Conservation (phyloP, 2,113 vertebrate genomes). For the Sander lucioperca region DNA sequence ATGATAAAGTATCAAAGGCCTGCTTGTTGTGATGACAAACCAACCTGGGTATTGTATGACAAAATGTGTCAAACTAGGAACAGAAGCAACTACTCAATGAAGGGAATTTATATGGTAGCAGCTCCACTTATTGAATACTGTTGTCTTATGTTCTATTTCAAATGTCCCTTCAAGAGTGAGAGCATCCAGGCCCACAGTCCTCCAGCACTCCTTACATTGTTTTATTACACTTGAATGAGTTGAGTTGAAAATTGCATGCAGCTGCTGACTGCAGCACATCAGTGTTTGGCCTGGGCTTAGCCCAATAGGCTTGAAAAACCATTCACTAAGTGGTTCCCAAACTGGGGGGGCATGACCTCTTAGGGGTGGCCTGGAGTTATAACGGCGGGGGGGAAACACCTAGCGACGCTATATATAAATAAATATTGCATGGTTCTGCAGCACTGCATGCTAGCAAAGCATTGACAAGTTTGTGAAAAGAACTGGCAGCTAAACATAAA, state of each 20-base stretch:
- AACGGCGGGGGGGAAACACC: too few species aligned
- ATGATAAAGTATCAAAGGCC: conserved; percentile 28
- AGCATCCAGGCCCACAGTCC: conserved; percentile 88
- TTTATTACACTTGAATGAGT: conserved; percentile 94
- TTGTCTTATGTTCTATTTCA: conserved; percentile 80
- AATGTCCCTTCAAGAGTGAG: conserved; percentile 86
- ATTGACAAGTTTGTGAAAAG: too few species aligned
- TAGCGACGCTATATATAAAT: too few species aligned
- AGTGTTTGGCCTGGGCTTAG: conserved; percentile 85
- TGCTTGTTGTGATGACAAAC: conserved; percentile 25
- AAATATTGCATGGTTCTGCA: too few species aligned
- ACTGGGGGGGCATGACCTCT: too few species aligned
- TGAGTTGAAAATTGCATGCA: conserved; percentile 91
- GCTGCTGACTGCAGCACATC: conserved; percentile 87
- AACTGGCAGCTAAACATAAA: too few species aligned
- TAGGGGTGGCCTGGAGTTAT: too few species aligned
- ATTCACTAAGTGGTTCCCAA: conserved; percentile 69
- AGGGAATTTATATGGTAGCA: not conserved
- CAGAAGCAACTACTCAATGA: not conserved
- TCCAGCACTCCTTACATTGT: conserved; percentile 91
- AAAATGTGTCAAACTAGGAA: not conserved
- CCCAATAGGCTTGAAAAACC: conserved; percentile 89
- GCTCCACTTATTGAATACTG: not conserved
- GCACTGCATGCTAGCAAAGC: too few species aligned
- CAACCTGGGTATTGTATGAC: not conserved